phyloP scores from a whole-genome alignment of 2,888 invertebrate species.

The Trichogramma dendrolimi region DNA sequence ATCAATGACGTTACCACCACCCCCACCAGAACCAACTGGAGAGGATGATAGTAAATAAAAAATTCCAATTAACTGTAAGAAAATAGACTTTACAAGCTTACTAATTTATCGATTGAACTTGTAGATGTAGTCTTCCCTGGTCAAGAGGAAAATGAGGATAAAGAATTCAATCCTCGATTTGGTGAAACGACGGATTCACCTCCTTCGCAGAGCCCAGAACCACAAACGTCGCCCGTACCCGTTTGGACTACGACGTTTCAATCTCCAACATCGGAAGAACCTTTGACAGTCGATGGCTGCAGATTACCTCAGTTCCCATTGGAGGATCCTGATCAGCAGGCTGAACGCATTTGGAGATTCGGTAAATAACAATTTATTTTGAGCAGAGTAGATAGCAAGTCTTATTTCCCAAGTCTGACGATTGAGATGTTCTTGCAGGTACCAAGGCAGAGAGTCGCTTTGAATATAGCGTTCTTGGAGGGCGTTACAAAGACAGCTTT shows the following conservation, averaged over 20 bases:
- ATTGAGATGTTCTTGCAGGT: conserved; percentile 51
- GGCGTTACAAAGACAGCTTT: conserved; percentile 63
- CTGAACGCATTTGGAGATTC: conserved; percentile 60
- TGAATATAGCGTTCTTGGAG: conserved; percentile 61
- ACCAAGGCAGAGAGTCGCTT: conserved; percentile 67
- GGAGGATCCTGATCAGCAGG: conserved; percentile 53
- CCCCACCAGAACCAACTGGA: conserved; percentile 3
- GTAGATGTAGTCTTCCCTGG: background rate
- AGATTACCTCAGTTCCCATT: conserved; percentile 58
- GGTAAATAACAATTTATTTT: conserved; percentile 52
- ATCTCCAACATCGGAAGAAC: conserved; percentile 35
- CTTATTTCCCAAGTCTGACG: background rate
- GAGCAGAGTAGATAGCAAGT: background rate
- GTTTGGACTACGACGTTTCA: conserved; percentile 38
- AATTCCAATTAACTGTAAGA: no score
- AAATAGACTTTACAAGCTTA: background rate
- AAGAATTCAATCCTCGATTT: no score
- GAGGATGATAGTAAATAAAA: background rate
- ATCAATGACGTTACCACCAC: conserved; percentile 6
- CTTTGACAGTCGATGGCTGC: conserved; percentile 48
- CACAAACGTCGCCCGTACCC: conserved; percentile 32
- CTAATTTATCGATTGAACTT: background rate
- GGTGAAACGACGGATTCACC: no score
- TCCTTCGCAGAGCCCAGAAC: no score
- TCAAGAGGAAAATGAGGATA: no score